Evolutionary conservation across 2,797 vertebrate genomes (phyloP), one percentile per base, ranked within the genome.

Genomic region (Champsocephalus gunnari): DNA sequence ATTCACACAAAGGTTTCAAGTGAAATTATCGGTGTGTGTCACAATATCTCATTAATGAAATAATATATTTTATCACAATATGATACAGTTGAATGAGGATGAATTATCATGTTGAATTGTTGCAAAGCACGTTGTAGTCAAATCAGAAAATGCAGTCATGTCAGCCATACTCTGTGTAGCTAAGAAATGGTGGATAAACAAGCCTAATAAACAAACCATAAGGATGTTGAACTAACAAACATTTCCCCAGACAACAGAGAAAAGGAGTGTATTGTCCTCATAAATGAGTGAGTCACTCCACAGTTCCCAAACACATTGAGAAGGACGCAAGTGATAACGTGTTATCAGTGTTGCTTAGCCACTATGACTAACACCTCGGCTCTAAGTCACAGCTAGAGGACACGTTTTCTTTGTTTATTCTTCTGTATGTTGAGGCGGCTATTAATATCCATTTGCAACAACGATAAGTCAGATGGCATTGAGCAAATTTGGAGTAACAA

Each of bases 371-470:
- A 83, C 73, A 76, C 73, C 82, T 86, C 66, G 41, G n/a, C 61
- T 82, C 50, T 48, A 69, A 78, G 80, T 70, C 61, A 48, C 28
- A 72, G 83, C 85, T 64, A 75, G 85, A 87, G 86, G 87, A 83
- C 77, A 77, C 4, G 57, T 49, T 86, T 77, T 51, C 79, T 86
- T 86, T 90, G 76, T 90, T 87, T 90, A 70, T 89, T 88, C 90
- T 81, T 86, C 80, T 79, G 71, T 75, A 87, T 56, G 84, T 85
- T 84, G 67, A 84, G 69, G 74, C 3, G 19, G 67, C 62, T 74
- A 91, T 91, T 89, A 79, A 83, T 89, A 92, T 90, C 88, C 80
- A 90, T 90, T 90, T 88, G 73, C 75, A 38, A 32, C 24, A 53
- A 81, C 56, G 54, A 75, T 73, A 73, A 78, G 86, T 90, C 82